phyloP scores from a whole-genome alignment of 1,140 invertebrate species.

The Phortica variegata region DNA sequence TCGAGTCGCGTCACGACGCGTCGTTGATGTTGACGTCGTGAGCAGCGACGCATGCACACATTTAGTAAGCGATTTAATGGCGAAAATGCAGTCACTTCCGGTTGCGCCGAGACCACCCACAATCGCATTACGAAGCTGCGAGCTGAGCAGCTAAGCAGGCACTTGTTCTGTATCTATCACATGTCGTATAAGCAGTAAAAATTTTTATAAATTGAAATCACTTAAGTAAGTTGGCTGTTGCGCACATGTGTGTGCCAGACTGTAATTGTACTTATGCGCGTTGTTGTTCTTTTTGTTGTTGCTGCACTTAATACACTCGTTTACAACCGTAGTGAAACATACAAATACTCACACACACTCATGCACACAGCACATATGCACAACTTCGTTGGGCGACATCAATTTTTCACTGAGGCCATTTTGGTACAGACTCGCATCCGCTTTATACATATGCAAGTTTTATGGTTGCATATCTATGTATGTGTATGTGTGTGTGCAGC shows the following conservation, averaged over 20 bases:
- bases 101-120: no score
- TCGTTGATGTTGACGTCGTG: no score
- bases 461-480: background rate
- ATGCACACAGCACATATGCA: background rate
- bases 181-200: slow-evolving; percentile 15
- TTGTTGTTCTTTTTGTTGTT: background rate
- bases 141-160: slow-evolving; percentile 13
- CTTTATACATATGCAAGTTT: no score
- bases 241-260: slow-evolving; percentile 6
- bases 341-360: background rate
- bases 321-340: slow-evolving; percentile 6
- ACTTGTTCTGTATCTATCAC: slow-evolving; percentile 22
- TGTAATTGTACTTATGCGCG: background rate
- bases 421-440: no score
- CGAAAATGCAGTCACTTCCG: background rate
- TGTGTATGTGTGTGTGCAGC: background rate
- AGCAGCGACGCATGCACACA: no score
- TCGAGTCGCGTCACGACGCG: no score
- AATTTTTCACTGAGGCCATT: no score
- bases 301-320: background rate
- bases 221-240: slow-evolving; percentile 20
- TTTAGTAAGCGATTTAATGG: background rate
- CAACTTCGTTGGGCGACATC: background rate
- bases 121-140: no score
- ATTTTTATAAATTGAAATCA: slow-evolving; percentile 27